Percentiles rank a stretch among this genome's conserved stretches.
These are phyloP conservation scores for Drosophila tripunctata DNA, from an alignment of 2,888 invertebrate genomes.

Conservation along the genomic window DNA sequence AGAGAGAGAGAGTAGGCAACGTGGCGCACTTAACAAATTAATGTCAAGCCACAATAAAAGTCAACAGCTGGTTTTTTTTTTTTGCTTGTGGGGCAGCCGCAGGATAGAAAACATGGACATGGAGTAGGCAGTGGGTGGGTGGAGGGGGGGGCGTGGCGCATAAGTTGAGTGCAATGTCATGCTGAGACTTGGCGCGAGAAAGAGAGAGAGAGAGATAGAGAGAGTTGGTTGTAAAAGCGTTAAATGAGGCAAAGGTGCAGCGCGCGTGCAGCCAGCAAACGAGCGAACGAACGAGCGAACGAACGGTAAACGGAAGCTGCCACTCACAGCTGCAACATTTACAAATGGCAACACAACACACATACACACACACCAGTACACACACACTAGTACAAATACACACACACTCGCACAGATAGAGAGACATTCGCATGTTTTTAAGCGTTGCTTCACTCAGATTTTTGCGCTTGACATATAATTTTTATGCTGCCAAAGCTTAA, in stretches of 20 bases:
- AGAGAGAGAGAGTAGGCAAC: constrained; percentile 28
- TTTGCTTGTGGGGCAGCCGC: constrained; percentile 36
- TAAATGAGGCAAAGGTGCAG: constrained; percentile 10
- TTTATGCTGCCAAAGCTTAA: constrained; percentile 47
- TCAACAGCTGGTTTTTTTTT: constrained; percentile 71
- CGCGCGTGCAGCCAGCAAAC: not conserved
- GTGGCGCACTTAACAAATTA: constrained; percentile 76
- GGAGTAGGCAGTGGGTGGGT: not conserved
- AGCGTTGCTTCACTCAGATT: constrained; percentile 61
- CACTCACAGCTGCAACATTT: constrained; percentile 45
- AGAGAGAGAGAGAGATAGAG: not conserved
- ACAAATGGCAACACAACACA: constrained; percentile 30
- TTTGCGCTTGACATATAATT: constrained; percentile 77
- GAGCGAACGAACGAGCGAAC: not conserved
- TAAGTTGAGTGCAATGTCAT: constrained; percentile 73
- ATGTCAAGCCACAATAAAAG: constrained; percentile 79
- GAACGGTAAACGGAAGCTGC: constrained; percentile 49
- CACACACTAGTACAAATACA: no score
- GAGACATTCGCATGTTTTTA: constrained; percentile 45
- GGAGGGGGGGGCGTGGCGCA: not conserved
- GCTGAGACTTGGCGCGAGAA: constrained; percentile 46
- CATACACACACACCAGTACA: constrained; percentile 7
- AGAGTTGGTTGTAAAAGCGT: constrained; percentile 15
- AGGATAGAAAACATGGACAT: constrained; percentile 10
- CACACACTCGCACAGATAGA: constrained; percentile 1